Base-by-base conservation (phyloP, 35 echinoderm and acorn worm species). In the Heliocidaris erythrogramma region DNA sequence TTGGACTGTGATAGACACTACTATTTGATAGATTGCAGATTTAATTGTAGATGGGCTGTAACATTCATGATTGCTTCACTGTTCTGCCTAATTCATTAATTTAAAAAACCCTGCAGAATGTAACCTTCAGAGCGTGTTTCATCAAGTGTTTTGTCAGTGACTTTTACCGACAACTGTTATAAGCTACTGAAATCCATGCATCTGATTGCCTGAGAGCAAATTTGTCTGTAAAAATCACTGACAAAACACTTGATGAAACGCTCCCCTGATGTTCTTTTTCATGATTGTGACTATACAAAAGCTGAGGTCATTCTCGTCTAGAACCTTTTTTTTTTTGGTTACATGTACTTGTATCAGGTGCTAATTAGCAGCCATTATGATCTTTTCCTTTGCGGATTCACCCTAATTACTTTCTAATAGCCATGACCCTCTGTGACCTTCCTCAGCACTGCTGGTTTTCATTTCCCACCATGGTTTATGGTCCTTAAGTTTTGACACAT, bases 381-480 rank as follows among this genome's bases (percentile, higher is more conserved):
- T 78, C 17, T 24, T 78, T 78, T 78, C 65, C 65, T 78, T 18
- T n/a, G 27, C 65, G 65, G 65, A 78, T n/a, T 78, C 17, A 78
- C 27, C 65, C 65, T 78, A 78, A 78, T 78, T 78, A n/a, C 65
- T 78, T 27, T 78, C 65, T n/a, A 78, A 21, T 78, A 21, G 27
- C 65, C 17, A 78, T 78, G 65, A 78, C 14, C 65, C 65, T 6
- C 65, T 24, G n/a, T 78, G 65, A 78, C 65, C 65, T 78, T 47
- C 87, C 87, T 12, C 30, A 47, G 29, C 87, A 89, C 87, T 89
- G 87, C 29, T 32, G 87, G 31, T 31, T 89, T 89, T 89, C 87
- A 89, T 48, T 89, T 89, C 87, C 87, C 87, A 47, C 87, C 30
- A 5, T 9, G 32, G 87, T 89, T 89, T 89, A 31, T 89, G 31